phyloP scores from a whole-genome alignment of 2,113 vertebrate species.

The Acrocephalus kingi region DNA sequence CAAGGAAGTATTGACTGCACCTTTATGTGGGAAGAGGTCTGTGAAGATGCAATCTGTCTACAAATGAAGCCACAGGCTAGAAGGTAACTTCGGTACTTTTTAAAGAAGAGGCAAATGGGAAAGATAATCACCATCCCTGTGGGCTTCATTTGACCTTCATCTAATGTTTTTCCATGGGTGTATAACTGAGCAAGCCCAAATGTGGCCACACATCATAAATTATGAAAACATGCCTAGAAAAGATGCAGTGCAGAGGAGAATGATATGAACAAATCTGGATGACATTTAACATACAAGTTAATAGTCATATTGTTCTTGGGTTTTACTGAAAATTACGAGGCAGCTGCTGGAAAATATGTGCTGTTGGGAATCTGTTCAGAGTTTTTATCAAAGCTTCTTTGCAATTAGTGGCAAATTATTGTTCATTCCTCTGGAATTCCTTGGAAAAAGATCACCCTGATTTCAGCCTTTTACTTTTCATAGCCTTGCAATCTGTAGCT shows the following conservation, averaged over 20 bases:
- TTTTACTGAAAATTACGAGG: slow-evolving; percentile 35
- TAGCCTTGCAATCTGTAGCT: background rate
- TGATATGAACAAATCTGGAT: slow-evolving; percentile 23
- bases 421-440: slow-evolving; percentile 46
- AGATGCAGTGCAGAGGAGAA: background rate
- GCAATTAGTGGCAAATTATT: slow-evolving; percentile 41
- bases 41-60: background rate
- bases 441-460: slow-evolving; percentile 39
- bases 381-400: slow-evolving; percentile 52
- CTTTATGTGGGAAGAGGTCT: background rate
- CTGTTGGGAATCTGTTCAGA: background rate
- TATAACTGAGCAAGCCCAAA: background rate
- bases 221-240: background rate
- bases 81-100: background rate
- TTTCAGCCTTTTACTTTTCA: slow-evolving; percentile 33
- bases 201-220: background rate
- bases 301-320: slow-evolving; percentile 42
- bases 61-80: background rate
- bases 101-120: background rate
- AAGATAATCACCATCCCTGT: background rate
- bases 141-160: background rate
- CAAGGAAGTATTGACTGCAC: background rate
- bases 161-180: background rate
- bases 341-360: slow-evolving; percentile 30
- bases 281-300: slow-evolving; percentile 47